Evolutionary conservation across 2,113 vertebrate species (phyloP).

Genomic region (Sorex araneus): DNA sequence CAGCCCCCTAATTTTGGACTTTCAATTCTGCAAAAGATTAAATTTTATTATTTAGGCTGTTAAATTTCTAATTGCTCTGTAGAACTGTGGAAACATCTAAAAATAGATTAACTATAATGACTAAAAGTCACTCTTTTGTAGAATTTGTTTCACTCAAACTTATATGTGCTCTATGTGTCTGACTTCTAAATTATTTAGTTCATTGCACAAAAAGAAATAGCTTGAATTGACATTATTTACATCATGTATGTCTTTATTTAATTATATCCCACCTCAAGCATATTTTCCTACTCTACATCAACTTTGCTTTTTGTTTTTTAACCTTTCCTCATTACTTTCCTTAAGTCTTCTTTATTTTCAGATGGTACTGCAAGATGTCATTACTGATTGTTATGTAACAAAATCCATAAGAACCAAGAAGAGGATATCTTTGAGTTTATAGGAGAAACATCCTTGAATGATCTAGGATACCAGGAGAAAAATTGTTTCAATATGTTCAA

Average conservation of each 20-base stretch:
- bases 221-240: conserved; percentile 80
- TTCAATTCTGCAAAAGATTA: not conserved
- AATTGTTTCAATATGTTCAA: not conserved
- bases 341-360: conserved; percentile 77
- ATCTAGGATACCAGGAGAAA: not conserved
- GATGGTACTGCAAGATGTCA: conserved; percentile 61
- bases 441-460: conserved; percentile 12
- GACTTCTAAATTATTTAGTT: conserved; percentile 6
- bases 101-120: not conserved
- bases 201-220: conserved; percentile 75
- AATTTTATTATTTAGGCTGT: not conserved
- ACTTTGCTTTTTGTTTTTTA: conserved; percentile 76
- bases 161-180: conserved; percentile 40
- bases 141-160: conserved; percentile 45
- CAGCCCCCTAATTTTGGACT: not conserved
- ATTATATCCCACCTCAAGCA: conserved; percentile 72
- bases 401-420: conserved; percentile 60
- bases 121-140: conserved; percentile 31
- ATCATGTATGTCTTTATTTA: conserved; percentile 74
- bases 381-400: conserved; percentile 72
- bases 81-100: conserved; percentile 7
- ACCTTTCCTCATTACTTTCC: conserved; percentile 74
- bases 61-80: conserved; percentile 43
- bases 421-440: conserved; percentile 48
- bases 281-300: conserved; percentile 64